Evolutionary conservation across 2,113 vertebrate species (phyloP).

Genomic region (Rhabdornis inornatus): DNA sequence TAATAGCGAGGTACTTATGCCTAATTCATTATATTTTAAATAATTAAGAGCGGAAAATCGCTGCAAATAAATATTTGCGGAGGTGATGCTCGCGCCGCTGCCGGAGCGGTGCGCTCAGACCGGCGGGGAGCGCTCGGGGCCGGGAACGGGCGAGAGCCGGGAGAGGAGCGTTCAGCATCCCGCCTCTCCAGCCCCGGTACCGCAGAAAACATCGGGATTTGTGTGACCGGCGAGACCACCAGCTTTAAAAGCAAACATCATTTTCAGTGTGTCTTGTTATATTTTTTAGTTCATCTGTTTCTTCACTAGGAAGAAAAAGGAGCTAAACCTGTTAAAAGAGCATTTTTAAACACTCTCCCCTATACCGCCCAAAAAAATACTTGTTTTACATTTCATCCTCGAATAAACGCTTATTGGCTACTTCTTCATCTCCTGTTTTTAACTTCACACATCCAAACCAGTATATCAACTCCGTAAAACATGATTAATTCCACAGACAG

Average conservation of each 20-base stretch:
- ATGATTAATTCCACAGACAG: constrained; percentile 72
- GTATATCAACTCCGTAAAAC: constrained; percentile 59
- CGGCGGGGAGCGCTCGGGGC: not conserved
- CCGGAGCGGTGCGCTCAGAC: not conserved
- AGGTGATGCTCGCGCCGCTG: not conserved
- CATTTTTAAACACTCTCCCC: not conserved
- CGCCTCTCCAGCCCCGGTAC: not conserved
- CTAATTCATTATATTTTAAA: constrained; percentile 62
- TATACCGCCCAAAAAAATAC: not conserved
- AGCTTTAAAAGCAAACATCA: not conserved
- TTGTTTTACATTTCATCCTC: not conserved
- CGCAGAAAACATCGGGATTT: not conserved
- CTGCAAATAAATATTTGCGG: constrained; percentile 61
- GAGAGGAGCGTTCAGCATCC: not conserved
- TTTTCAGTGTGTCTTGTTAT: not conserved
- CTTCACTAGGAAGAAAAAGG: not conserved
- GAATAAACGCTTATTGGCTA: constrained; percentile 23
- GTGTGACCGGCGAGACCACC: not conserved
- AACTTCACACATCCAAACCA: constrained; percentile 47
- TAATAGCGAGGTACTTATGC: constrained; percentile 54
- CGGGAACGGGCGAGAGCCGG: not conserved
- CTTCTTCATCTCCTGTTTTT: constrained; percentile 45
- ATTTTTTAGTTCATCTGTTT: not conserved
- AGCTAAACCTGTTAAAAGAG: not conserved
- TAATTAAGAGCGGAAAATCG: not conserved